Percentiles rank a stretch among this genome's conserved stretches.
phyloP scores from a whole-genome alignment of 30 jellyfish, hydroid and myxozoan genomes.

The Calvadosia cruxmelitensis region DNA sequence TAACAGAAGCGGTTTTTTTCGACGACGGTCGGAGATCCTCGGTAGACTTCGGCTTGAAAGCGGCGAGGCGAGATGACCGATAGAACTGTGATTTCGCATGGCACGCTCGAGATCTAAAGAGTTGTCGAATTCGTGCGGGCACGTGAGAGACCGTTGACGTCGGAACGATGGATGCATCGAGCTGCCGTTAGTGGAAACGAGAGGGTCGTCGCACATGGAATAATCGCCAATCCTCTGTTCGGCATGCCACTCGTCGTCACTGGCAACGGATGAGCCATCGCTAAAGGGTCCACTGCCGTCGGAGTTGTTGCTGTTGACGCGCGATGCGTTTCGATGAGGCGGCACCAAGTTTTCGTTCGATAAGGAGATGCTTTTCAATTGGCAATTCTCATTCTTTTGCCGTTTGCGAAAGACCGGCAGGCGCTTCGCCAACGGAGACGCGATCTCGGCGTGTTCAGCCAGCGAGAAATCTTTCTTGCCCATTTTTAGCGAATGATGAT shows the following conservation, averaged over 20 bases:
- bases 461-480: background rate
- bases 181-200: background rate
- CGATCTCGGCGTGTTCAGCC: background rate
- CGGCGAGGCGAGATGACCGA: background rate
- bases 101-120: background rate
- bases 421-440: background rate
- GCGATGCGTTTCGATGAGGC: background rate
- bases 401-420: background rate
- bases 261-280: background rate
- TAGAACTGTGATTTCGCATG: background rate
- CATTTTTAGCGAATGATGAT: background rate
- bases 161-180: background rate
- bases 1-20: background rate
- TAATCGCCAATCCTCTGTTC: background rate
- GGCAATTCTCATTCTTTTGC: background rate
- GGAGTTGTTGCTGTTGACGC: background rate
- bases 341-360: background rate
- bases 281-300: slow-evolving; percentile 2
- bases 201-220: background rate
- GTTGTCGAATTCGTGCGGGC: background rate
- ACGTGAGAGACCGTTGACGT: background rate
- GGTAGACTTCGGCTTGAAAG: background rate
- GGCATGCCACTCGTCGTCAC: background rate
- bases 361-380: background rate
- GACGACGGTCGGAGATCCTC: background rate